These are phyloP conservation scores for Ethmia dodecea DNA, from an alignment of 2,888 invertebrate genomes.

Conservation along the genomic window DNA sequence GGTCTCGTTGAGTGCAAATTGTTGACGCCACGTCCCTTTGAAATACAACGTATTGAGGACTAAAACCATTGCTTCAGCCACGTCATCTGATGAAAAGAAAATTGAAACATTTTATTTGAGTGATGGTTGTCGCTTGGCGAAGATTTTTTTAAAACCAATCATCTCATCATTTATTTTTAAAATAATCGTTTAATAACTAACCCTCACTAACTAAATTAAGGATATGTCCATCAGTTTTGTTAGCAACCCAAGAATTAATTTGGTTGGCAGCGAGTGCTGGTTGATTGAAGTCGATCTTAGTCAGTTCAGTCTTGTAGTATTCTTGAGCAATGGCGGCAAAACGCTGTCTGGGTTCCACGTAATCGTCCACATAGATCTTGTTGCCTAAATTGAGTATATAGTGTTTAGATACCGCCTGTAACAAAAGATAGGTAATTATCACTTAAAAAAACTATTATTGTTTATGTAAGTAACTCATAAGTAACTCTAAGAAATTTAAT, in stretches of 20 bases:
- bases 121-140: no score
- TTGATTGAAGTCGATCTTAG: conserved; percentile 80
- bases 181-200: conserved; percentile 27
- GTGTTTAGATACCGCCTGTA: conserved; percentile 55
- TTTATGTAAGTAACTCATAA: no score
- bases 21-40: conserved; percentile 86
- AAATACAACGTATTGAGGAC: conserved; percentile 88
- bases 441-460: no score
- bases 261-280: conserved; percentile 67
- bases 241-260: conserved; percentile 90
- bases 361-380: conserved; percentile 78
- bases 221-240: conserved; percentile 86
- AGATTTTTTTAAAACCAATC: no score
- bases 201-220: conserved; percentile 80
- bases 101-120: no score
- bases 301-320: conserved; percentile 82
- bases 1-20: conserved; percentile 81
- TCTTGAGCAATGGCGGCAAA: conserved; percentile 80
- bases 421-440: no score
- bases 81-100: conserved; percentile 63
- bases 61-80: conserved; percentile 80
- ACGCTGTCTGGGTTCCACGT: conserved; percentile 73
- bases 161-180: no score
- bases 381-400: conserved; percentile 81
- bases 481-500: no score